These are phyloP conservation scores for Megaceryle maxima DNA, from an alignment of 2,113 vertebrate species.

Conservation along the genomic window DNA sequence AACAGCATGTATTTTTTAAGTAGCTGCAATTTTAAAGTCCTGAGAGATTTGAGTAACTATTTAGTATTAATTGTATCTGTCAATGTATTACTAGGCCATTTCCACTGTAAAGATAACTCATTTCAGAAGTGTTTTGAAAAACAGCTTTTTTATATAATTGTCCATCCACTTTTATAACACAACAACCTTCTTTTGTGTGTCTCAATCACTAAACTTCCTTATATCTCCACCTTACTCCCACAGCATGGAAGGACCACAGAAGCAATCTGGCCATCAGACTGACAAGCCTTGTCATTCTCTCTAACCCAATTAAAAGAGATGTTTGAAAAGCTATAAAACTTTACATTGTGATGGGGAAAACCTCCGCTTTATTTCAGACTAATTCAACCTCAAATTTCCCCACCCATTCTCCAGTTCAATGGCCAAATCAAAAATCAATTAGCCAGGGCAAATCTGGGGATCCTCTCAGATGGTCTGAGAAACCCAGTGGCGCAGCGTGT, in stretches of 20 bases:
- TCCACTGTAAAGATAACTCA: neutral
- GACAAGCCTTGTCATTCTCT: neutral
- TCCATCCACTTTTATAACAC: neutral
- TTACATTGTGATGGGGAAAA: neutral
- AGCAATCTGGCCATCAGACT: neutral
- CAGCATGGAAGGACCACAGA: neutral
- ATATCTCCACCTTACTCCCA: neutral
- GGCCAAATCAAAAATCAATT: neutral
- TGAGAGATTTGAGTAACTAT: neutral
- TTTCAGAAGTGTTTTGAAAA: neutral
- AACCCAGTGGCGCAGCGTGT: neutral
- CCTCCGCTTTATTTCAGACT: neutral
- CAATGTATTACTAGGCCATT: neutral
- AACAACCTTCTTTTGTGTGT: neutral
- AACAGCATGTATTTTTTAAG: neutral
- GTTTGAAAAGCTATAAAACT: neutral
- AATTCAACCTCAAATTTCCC: neutral
- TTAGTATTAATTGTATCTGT: neutral
- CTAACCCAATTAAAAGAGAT: neutral
- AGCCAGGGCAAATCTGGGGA: neutral
- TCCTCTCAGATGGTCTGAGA: neutral
- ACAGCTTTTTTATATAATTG: neutral
- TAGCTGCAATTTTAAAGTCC: neutral
- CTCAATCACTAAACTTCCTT: neutral
- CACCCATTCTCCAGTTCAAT: accelerated